Evolutionary conservation across 2,888 invertebrate species (phyloP).

Genomic region (Leuctra nigra): DNA sequence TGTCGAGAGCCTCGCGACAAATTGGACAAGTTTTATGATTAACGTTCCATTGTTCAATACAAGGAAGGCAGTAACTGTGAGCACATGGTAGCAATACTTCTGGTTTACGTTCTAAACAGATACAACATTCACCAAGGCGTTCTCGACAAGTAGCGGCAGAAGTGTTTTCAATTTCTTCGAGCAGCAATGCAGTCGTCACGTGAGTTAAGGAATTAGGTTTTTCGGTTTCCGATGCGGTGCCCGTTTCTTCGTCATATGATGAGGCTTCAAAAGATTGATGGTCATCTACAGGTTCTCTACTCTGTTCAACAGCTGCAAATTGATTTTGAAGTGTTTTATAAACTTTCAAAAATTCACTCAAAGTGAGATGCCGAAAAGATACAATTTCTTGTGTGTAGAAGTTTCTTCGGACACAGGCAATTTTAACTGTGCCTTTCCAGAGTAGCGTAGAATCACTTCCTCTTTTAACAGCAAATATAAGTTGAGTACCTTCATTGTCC

Average conservation of each 20-base stretch:
- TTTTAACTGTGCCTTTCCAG: constrained; percentile 63
- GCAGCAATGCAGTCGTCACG: constrained; percentile 31
- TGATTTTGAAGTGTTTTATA: constrained; percentile 49
- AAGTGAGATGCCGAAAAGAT: constrained; percentile 51
- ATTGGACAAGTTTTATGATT: constrained; percentile 62
- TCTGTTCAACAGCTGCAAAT: constrained; percentile 37
- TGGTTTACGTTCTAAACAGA: constrained; percentile 62
- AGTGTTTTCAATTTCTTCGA: constrained; percentile 31
- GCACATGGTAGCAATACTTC: constrained; percentile 62
- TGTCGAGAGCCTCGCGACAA: constrained; percentile 55
- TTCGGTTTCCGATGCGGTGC: neutral
- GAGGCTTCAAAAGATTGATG: neutral
- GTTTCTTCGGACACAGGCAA: constrained; percentile 56
- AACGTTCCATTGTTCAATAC: constrained; percentile 69
- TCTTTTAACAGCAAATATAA: constrained; percentile 57
- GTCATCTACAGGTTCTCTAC: constrained; percentile 13
- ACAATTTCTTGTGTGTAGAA: constrained; percentile 47
- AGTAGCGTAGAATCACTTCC: constrained; percentile 56
- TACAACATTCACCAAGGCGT: constrained; percentile 55
- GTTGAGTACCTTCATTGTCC: constrained; percentile 53
- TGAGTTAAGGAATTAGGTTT: constrained; percentile 8
- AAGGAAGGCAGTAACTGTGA: constrained; percentile 61
- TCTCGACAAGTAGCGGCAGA: constrained; percentile 30
- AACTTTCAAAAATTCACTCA: constrained; percentile 55
- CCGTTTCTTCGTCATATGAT: too few relatives aligned